A percentile compares a stretch with the other conserved stretches of the same genome.
Evolutionary conservation across 2,888 invertebrate genomes (phyloP).

Genomic region (Brachyptera putata): DNA sequence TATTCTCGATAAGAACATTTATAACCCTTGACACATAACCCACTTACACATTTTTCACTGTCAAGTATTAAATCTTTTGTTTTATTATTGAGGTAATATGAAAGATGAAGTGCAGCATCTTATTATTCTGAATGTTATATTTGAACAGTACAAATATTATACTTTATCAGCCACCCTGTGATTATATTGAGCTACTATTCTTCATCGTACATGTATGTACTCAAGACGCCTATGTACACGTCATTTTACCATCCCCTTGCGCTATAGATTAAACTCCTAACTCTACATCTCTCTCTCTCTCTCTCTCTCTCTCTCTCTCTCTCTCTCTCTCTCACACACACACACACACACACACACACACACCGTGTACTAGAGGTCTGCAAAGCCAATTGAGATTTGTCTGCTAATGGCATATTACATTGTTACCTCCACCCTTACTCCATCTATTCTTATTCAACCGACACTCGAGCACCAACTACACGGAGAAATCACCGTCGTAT

Average conservation of each 20-base stretch:
- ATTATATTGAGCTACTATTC: not conserved
- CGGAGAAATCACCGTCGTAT: not conserved
- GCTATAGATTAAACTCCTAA: not conserved
- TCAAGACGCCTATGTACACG: conserved; percentile 6
- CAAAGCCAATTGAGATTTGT: conserved; percentile 50
- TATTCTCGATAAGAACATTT: too few relatives aligned
- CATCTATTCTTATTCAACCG: not conserved
- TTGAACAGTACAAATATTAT: too few relatives aligned
- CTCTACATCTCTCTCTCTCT: not conserved
- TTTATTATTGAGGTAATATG: too few relatives aligned
- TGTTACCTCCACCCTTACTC: conserved; percentile 43
- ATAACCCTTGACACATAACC: too few relatives aligned
- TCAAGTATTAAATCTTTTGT: too few relatives aligned
- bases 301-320: conserved; percentile 1
- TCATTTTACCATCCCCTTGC: not conserved
- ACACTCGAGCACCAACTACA: conserved; percentile 17
- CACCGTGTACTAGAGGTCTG: conserved; percentile 36
- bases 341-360: not conserved
- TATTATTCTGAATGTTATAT: too few relatives aligned
- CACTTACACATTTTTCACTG: too few relatives aligned
- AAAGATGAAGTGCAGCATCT: too few relatives aligned
- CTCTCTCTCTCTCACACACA: not conserved
- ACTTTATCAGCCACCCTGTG: too few relatives aligned
- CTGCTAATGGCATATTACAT: conserved; percentile 51
- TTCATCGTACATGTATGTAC: not conserved